Percentiles rank a stretch among this genome's conserved stretches.
phyloP scores from a whole-genome alignment of 23 tunicate species.

The Ascidia mentula region DNA sequence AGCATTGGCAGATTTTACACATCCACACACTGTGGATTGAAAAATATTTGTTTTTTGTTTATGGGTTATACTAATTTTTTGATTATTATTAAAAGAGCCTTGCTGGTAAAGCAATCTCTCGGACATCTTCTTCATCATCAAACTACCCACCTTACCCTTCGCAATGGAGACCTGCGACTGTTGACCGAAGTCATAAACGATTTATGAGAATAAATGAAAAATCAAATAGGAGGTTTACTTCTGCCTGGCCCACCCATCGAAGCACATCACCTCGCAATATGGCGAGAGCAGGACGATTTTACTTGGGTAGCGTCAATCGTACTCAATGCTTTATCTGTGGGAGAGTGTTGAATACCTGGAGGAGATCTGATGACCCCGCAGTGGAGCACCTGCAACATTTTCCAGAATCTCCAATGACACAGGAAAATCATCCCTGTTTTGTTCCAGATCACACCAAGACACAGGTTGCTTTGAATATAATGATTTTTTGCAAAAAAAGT shows the following conservation, averaged over 20 bases:
- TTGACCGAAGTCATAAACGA: not conserved
- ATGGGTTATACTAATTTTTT: no score
- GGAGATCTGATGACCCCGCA: not conserved
- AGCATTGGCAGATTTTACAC: no score
- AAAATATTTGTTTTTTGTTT: no score
- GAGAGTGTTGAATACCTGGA: not conserved
- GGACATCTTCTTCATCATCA: not conserved
- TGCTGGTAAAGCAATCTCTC: no score
- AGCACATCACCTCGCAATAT: not conserved
- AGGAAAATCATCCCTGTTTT: not conserved
- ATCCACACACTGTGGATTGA: no score
- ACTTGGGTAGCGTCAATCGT: constrained; percentile 5
- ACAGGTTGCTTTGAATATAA: not conserved
- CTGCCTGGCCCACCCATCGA: not conserved
- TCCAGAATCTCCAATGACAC: not conserved
- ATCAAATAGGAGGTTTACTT: not conserved
- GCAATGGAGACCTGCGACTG: not conserved
- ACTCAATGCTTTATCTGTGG: constrained; percentile 8
- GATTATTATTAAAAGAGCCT: no score
- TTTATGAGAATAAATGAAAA: not conserved
- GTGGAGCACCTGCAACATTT: not conserved
- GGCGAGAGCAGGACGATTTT: constrained; percentile 13
- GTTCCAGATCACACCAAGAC: not conserved
- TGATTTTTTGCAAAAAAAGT: no score
- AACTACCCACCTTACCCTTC: not conserved